A percentile compares a stretch with the other conserved stretches of the same genome.
These are phyloP conservation scores for Oenanthe oenanthe DNA, from an alignment of 2,113 vertebrate species.

Conservation along the genomic window DNA sequence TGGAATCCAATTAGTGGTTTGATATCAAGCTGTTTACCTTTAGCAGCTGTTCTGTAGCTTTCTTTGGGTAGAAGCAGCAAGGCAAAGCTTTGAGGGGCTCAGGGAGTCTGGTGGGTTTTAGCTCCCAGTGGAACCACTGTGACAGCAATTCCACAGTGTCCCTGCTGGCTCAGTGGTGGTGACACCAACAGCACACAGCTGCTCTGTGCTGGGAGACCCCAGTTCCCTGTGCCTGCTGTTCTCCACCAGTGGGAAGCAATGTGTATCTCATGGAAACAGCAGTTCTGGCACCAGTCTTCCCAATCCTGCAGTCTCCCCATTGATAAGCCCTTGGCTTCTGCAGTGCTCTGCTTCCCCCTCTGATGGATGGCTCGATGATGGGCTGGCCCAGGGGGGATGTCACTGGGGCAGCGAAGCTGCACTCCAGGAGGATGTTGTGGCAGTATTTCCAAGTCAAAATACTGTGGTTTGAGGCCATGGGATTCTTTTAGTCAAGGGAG, in stretches of 20 bases:
- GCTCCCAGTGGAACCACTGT: background rate
- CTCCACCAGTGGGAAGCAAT: background rate
- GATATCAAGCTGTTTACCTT: background rate
- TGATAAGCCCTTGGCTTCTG: background rate
- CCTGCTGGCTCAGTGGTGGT: rapidly evolving
- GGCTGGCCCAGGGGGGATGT: background rate
- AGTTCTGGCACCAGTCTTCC: background rate
- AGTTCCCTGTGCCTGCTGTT: background rate
- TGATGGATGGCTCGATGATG: background rate
- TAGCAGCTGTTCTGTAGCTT: background rate
- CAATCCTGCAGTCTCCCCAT: background rate
- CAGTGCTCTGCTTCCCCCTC: background rate
- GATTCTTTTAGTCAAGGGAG: background rate
- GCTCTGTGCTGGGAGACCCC: background rate
- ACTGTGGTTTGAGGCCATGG: background rate
- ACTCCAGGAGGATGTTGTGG: background rate
- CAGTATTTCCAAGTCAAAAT: constrained; percentile 8
- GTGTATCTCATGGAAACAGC: background rate
- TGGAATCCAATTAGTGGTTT: background rate
- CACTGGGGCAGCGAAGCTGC: background rate
- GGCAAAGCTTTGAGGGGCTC: background rate
- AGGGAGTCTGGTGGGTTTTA: background rate
- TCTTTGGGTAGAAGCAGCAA: background rate
- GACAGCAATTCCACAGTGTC: background rate
- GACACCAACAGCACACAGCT: background rate